These are phyloP conservation scores for Saccostrea echinata DNA, from an alignment of 1,140 invertebrate genomes.

Conservation along the genomic window DNA sequence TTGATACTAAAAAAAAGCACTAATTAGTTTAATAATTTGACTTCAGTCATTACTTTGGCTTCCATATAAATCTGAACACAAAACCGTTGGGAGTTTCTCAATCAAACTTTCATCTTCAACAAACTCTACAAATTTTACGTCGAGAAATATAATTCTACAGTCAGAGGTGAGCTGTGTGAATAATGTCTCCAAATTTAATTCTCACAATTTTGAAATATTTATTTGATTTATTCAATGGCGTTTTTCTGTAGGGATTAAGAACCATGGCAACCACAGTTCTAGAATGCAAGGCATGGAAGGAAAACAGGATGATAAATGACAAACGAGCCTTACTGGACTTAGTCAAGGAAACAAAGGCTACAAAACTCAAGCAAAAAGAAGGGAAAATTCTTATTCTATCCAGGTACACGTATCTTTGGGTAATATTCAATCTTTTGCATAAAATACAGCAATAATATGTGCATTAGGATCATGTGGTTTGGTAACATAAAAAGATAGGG, in stretches of 20 bases:
- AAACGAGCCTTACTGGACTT: no score
- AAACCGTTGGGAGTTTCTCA: neutral
- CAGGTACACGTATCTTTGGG: no score
- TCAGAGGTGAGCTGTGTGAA: neutral
- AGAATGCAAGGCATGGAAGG: neutral
- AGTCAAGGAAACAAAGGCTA: no score
- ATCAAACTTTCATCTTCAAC: neutral
- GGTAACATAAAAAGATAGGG: no score
- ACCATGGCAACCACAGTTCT: neutral
- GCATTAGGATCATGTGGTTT: no score
- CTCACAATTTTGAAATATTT: neutral
- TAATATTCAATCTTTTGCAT: no score
- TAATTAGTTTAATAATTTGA: neutral
- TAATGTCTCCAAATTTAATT: neutral
- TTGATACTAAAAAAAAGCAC: neutral
- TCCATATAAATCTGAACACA: neutral
- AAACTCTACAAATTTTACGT: neutral
- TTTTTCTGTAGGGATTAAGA: neutral
- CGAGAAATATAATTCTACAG: neutral
- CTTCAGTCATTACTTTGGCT: neutral
- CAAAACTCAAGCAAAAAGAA: no score
- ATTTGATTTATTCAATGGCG: neutral
- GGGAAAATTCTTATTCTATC: no score
- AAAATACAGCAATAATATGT: no score
- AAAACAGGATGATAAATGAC: neutral